A percentile compares a stretch with the other conserved stretches of the same genome.
These are phyloP conservation scores for Allygus modestus DNA, from an alignment of 2,888 invertebrate species.

Conservation along the genomic window DNA sequence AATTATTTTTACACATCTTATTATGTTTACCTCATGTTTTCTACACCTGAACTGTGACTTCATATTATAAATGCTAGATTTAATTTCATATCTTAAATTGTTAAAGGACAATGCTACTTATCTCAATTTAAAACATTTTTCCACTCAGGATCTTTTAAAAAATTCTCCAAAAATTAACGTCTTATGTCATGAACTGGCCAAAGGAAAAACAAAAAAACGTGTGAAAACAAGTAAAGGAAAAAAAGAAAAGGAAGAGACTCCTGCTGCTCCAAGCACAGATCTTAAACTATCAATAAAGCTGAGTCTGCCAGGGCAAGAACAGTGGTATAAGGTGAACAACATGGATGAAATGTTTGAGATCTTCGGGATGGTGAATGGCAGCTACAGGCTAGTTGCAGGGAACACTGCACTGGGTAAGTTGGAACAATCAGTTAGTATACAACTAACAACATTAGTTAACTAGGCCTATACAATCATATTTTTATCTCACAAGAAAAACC, in stretches of 20 bases:
- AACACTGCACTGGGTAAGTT: slow-evolving; percentile 84
- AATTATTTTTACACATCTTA: too few relatives aligned
- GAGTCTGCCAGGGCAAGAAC: slow-evolving; percentile 72
- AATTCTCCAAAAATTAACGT: background rate
- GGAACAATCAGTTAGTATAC: too few relatives aligned
- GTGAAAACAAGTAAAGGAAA: background rate
- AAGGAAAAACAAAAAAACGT: background rate
- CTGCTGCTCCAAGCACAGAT: background rate
- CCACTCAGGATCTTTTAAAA: background rate
- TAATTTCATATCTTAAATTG: background rate
- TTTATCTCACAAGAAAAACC: too few relatives aligned
- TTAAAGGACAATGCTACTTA: background rate
- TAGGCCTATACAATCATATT: too few relatives aligned
- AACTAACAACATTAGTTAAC: too few relatives aligned
- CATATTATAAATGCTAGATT: background rate
- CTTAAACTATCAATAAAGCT: slow-evolving; percentile 18
- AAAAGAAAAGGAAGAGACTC: background rate
- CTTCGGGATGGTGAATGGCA: slow-evolving; percentile 75
- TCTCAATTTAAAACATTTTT: background rate
- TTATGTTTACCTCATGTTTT: too few relatives aligned
- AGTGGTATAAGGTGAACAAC: slow-evolving; percentile 80
- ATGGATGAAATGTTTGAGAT: slow-evolving; percentile 79
- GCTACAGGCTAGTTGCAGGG: slow-evolving; percentile 82
- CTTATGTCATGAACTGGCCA: background rate
- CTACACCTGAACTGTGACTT: background rate